phyloP scores from a whole-genome alignment of 1,140 invertebrate species.

The Magallana angulata region DNA sequence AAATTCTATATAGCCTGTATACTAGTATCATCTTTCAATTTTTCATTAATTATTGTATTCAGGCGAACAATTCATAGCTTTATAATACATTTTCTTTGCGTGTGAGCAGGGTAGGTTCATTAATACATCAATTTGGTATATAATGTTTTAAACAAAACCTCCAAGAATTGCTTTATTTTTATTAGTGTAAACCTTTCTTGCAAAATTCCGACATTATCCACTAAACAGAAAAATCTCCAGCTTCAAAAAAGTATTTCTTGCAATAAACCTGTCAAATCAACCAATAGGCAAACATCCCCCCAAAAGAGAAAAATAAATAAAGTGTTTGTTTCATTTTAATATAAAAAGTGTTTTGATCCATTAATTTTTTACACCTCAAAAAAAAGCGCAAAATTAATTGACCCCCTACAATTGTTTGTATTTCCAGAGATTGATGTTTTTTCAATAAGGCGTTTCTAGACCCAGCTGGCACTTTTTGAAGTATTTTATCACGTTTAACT shows the following conservation, averaged over 20 bases:
- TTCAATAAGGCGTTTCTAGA: not conserved
- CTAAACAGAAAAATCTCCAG: too few relatives aligned
- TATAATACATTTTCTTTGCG: too few relatives aligned
- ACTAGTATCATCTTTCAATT: too few relatives aligned
- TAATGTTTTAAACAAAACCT: not conserved
- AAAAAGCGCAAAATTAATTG: too few relatives aligned
- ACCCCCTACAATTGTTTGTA: too few relatives aligned
- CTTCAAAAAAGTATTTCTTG: not conserved
- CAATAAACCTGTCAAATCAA: constrained; percentile 31
- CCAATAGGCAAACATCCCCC: not conserved
- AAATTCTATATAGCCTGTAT: too few relatives aligned
- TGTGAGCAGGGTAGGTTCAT: too few relatives aligned
- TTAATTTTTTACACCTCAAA: too few relatives aligned
- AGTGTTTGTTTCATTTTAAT: not conserved
- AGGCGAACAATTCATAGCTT: too few relatives aligned
- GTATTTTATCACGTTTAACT: not conserved
- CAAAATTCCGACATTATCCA: not conserved
- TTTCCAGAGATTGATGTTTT: not conserved
- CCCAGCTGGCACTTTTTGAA: not conserved
- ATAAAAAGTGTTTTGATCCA: too few relatives aligned
- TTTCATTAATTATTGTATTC: too few relatives aligned
- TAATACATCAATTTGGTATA: too few relatives aligned
- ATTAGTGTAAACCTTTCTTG: not conserved
- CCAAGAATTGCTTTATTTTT: not conserved
- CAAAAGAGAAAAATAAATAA: not conserved